phyloP scores from a whole-genome alignment of 2,113 vertebrate genomes.

The Oncorhynchus masou region DNA sequence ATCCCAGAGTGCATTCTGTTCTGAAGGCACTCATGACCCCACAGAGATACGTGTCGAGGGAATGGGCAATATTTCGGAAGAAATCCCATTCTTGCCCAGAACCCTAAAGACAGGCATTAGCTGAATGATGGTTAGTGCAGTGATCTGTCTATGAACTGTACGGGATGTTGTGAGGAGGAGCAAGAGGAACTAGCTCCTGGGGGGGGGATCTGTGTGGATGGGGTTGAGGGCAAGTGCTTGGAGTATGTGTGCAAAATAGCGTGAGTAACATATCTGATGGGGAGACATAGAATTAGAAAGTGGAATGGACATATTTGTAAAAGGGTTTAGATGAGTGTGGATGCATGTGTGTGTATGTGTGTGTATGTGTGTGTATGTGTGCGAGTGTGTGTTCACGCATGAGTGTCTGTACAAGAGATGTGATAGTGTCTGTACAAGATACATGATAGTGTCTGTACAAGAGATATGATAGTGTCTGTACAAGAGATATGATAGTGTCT shows the following conservation, averaged over 20 bases:
- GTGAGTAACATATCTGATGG: neutral
- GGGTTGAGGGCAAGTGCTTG: neutral
- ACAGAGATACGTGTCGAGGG: too few relatives aligned
- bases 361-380: too few relatives aligned
- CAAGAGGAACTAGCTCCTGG: conserved; percentile 4
- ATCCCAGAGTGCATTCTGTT: neutral
- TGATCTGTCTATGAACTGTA: conserved; percentile 19
- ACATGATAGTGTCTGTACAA: too few relatives aligned
- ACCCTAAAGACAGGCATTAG: conserved; percentile 27
- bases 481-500: too few relatives aligned
- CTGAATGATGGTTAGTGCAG: conserved; percentile 8
- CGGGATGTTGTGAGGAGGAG: conserved; percentile 20
- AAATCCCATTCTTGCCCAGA: conserved; percentile 17
- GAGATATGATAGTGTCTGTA: too few relatives aligned
- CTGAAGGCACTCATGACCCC: neutral
- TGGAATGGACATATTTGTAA: neutral
- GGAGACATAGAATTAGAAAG: neutral
- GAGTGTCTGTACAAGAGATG: neutral
- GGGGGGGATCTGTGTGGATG: neutral
- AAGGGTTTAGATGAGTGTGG: neutral
- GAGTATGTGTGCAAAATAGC: neutral
- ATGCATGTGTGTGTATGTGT: neutral
- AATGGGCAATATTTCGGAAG: too few relatives aligned
- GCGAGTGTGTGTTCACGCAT: neutral
- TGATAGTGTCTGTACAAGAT: too few relatives aligned